Percentiles rank a stretch among this genome's conserved stretches.
These are phyloP conservation scores for Regulus satrapa DNA, from an alignment of 2,113 vertebrate species.

Conservation along the genomic window DNA sequence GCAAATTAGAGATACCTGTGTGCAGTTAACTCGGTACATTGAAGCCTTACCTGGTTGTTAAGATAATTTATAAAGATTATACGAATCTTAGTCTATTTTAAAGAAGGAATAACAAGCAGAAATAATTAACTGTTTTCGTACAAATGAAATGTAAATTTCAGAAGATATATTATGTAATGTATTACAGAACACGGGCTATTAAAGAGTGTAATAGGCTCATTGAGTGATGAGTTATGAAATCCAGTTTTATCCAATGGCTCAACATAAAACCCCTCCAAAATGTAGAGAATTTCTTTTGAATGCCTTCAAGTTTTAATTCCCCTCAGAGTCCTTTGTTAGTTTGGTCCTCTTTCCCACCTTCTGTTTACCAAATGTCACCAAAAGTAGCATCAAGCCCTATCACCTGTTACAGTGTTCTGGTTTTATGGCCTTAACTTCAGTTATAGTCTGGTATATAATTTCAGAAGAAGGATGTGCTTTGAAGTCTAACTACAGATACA, in stretches of 20 bases:
- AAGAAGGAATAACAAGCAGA: neutral
- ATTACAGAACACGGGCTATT: neutral
- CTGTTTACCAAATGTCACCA: neutral
- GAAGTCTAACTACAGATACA: neutral
- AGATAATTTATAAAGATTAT: neutral
- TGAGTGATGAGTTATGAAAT: neutral
- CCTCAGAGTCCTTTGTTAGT: neutral
- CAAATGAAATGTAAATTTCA: neutral
- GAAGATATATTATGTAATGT: neutral
- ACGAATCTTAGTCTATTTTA: conserved; percentile 7
- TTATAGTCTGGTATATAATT: neutral
- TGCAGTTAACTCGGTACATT: neutral
- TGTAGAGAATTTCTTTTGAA: neutral
- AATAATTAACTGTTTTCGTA: neutral
- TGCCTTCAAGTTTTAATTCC: neutral
- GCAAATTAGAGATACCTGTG: neutral
- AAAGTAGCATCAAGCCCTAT: conserved; percentile 57
- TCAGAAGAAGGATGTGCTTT: conserved; percentile 46
- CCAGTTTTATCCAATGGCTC: neutral
- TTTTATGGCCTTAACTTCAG: conserved; percentile 28
- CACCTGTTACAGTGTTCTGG: conserved; percentile 31
- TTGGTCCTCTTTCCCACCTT: neutral
- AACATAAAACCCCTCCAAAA: neutral
- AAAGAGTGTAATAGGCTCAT: neutral
- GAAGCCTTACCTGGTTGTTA: neutral